Conservation (phyloP, 2,888 invertebrate genomes). For the Drosophila subquinaria region DNA sequence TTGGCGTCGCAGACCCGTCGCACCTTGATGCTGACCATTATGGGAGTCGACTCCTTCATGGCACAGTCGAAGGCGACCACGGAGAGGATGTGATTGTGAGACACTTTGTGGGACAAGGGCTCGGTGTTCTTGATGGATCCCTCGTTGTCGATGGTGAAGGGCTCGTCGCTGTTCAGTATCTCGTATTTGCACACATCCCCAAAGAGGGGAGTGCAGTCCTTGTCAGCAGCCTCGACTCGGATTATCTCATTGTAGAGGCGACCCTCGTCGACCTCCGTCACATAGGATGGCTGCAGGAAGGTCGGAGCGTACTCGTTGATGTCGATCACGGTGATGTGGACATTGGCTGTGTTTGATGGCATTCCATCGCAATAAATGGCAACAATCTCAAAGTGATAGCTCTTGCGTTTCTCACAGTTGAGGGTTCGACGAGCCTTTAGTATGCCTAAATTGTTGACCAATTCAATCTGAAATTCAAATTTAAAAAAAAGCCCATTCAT, state of each 20-base stretch:
- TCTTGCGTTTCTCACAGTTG: constrained; percentile 96
- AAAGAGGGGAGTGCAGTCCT: constrained; percentile 97
- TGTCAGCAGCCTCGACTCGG: constrained; percentile 95
- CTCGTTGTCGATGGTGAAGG: constrained; percentile 96
- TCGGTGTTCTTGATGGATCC: constrained; percentile 98
- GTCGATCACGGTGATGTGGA: constrained; percentile 97
- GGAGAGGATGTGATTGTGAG: constrained; percentile 98
- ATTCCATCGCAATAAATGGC: constrained; percentile 96
- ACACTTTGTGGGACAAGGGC: constrained; percentile 95
- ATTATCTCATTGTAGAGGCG: constrained; percentile 95
- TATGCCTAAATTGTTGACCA: constrained; percentile 92
- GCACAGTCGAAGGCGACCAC: constrained; percentile 99
- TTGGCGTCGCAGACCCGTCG: constrained; percentile 92
- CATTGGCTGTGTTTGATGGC: constrained; percentile 94
- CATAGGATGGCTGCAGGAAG: constrained; percentile 96
- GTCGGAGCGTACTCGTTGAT: constrained; percentile 98
- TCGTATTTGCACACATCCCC: constrained; percentile 99
- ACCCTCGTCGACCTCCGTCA: constrained; percentile 94
- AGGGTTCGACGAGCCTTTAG: constrained; percentile 93
- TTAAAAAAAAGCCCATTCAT: too few relatives aligned
- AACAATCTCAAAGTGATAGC: constrained; percentile 98
- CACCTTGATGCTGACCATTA: constrained; percentile 98
- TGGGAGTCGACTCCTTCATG: constrained; percentile 96
- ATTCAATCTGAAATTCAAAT: constrained; percentile 87
- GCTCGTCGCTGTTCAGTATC: constrained; percentile 95